Conservation (phyloP, 2,113 vertebrate species). For the Manacus vitellinus region DNA sequence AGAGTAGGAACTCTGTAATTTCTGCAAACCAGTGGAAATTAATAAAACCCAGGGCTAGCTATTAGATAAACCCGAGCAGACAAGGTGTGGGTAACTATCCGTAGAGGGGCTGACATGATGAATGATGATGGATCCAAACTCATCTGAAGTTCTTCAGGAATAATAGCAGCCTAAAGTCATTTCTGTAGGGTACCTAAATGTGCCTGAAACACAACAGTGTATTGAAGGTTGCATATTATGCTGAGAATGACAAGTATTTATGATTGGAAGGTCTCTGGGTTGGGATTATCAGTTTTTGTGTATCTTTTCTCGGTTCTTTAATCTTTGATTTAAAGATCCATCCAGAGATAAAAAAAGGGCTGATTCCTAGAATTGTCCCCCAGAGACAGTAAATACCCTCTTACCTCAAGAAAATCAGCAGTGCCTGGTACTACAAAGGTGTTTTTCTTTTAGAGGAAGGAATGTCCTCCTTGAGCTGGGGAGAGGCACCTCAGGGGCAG, state of each 20-base stretch:
- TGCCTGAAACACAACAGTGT: background rate
- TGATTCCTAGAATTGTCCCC: background rate
- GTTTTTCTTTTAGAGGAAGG: background rate
- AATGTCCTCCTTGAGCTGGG: background rate
- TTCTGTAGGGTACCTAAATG: background rate
- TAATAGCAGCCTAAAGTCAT: background rate
- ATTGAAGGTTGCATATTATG: background rate
- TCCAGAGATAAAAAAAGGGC: background rate
- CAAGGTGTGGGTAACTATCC: constrained; percentile 18
- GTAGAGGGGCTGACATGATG: constrained; percentile 28
- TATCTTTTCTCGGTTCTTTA: background rate
- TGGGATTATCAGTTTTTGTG: background rate
- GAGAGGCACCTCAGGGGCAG: background rate
- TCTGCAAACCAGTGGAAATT: constrained; percentile 28
- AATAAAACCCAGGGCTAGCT: constrained; percentile 27
- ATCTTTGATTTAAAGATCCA: background rate
- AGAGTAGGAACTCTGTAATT: background rate
- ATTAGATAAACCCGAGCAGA: constrained; percentile 7
- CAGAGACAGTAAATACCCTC: background rate
- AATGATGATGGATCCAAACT: constrained; percentile 26
- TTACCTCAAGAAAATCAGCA: background rate
- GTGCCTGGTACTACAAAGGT: background rate
- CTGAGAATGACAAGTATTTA: constrained; percentile 33
- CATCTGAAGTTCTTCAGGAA: constrained; percentile 15
- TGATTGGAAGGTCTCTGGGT: background rate